Evolutionary conservation across 2,888 invertebrate genomes (phyloP), one percentile per base, ranked within the genome.

Genomic region (Oligia strigilis): DNA sequence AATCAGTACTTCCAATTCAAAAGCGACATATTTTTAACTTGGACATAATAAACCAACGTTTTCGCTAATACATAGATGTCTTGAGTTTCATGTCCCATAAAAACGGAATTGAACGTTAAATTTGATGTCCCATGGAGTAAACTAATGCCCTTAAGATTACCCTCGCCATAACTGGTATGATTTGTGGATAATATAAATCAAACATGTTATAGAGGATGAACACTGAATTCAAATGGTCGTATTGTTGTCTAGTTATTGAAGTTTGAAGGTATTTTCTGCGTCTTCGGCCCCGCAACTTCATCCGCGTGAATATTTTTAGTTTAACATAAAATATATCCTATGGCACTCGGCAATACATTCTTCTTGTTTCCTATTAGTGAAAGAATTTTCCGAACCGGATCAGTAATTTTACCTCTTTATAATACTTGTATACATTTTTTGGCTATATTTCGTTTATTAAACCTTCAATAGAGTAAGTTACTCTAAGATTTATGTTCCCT

Each of bases 171-270:
- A 86, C 83, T 81, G 67, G 74, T 64, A 86, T 87, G 89, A 89
- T 90, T 89, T 89, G 90, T 89, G 83, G 88, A 84, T 82, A 79
- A 75, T 80, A 89, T 87, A 87, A 87, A 90, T 89, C 76, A 58
- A 77, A 71, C 55, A 75, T 64, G 73, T 87, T 75, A 75, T 62
- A 55, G 62, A 52, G 55, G 36, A 70, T 73, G 72, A 71, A 78
- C 73, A 67, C 52, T 81, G 70, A 64, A 78, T 81, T 71, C 19
- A n/a, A 58, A 80, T 23, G 17, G 40, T 65, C 40, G 9, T 49
- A 66, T 82, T 49, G 77, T 58, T 29, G 29, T 43, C 23, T 65
- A 58, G 9, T n/a, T 58, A 76, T 65, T 82, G 64, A 82, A 58
- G 40, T 46, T 58, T n/a, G 14, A 49, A 4, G 55, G 29, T 46